Percentiles rank a stretch among this genome's conserved stretches.
Conservation (phyloP, 2,797 vertebrate genomes). For the Xenops minutus region DNA sequence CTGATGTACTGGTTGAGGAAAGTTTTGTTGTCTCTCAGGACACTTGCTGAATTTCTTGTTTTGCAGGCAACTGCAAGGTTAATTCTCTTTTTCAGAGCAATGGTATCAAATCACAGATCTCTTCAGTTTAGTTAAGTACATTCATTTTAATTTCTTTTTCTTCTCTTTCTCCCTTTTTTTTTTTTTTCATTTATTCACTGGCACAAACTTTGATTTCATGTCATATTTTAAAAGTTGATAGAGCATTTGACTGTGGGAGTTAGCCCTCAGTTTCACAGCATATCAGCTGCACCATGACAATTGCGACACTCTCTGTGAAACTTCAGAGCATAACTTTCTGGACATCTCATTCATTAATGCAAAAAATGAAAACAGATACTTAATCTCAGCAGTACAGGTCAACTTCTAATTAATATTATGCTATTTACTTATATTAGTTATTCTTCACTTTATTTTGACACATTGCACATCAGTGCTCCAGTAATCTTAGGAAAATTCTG, state of each 20-base stretch:
- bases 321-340: not conserved
- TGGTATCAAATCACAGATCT: not conserved
- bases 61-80: not conserved
- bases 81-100: not conserved
- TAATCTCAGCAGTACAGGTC: not conserved
- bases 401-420: not conserved
- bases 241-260: not conserved
- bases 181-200: not conserved
- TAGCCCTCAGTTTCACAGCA: not conserved
- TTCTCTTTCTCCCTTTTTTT: not conserved
- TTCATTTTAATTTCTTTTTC: not conserved
- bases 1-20: not conserved
- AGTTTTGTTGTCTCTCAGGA: not conserved
- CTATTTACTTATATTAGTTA: not conserved
- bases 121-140: not conserved
- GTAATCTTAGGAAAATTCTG: not conserved
- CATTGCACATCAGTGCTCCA: too few species aligned
- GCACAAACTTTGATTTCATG: not conserved
- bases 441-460: not conserved
- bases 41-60: not conserved
- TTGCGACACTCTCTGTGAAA: not conserved
- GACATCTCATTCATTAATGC: not conserved
- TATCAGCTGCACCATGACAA: not conserved
- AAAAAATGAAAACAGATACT: not conserved
- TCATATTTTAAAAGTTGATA: not conserved